Conservation (phyloP, 2,113 vertebrate genomes). For the Lonchura striata region DNA sequence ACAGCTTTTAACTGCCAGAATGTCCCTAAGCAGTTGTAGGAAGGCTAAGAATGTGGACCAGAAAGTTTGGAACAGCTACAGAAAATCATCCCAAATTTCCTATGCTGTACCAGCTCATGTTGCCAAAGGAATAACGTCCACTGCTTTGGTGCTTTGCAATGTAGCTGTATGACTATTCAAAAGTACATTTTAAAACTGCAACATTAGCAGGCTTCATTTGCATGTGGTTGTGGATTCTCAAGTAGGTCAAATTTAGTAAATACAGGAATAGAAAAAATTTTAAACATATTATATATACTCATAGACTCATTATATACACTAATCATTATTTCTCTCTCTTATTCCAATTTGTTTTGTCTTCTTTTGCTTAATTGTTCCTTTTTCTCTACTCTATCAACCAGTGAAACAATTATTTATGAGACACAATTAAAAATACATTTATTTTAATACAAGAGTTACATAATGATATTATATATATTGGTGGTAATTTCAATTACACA, state of each 20-base stretch:
- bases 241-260: conserved; percentile 26
- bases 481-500: not conserved
- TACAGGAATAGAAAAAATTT: not conserved
- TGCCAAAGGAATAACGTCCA: not conserved
- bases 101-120: not conserved
- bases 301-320: not conserved
- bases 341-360: not conserved
- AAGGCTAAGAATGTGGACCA: not conserved
- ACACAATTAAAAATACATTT: not conserved
- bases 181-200: not conserved
- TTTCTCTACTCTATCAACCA: not conserved
- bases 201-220: not conserved
- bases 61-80: not conserved
- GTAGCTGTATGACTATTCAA: not conserved
- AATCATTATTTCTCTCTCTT: conserved; percentile 12
- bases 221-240: not conserved
- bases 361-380: not conserved
- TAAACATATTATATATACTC: not conserved
- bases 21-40: not conserved
- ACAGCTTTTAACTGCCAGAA: not conserved
- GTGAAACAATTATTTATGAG: not conserved
- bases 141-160: not conserved
- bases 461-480: not conserved
- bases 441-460: not conserved
- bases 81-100: not conserved